Evolutionary conservation across 2,113 vertebrate species (phyloP).

Genomic region (Poeciliopsis turrubarensis): DNA sequence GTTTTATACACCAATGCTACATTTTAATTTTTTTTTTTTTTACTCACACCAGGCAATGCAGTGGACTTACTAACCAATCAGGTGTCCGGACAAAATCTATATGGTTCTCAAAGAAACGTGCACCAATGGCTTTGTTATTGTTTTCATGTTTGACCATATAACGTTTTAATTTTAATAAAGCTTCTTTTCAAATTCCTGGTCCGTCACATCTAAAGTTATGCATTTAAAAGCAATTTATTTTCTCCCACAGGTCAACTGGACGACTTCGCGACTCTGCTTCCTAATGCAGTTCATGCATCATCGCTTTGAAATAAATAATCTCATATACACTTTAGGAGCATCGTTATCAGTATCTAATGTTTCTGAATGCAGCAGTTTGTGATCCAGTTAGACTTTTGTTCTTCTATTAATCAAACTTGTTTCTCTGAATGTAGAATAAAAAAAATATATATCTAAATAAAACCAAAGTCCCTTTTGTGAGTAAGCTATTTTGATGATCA

Average conservation of each 20-base stretch:
- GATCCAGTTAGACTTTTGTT: too few species aligned
- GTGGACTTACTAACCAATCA: neutral
- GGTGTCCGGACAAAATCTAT: too few species aligned
- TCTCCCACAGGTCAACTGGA: neutral
- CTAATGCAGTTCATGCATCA: neutral
- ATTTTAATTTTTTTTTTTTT: too few species aligned
- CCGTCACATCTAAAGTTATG: neutral
- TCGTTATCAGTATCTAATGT: neutral
- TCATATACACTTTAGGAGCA: neutral
- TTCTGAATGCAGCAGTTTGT: neutral
- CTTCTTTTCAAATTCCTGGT: neutral
- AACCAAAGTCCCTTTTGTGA: neutral
- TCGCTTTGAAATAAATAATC: neutral
- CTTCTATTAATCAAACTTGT: neutral
- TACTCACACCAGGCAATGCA: neutral
- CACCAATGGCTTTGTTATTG: too few species aligned
- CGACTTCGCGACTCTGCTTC: neutral
- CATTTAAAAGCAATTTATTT: neutral
- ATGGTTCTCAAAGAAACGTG: neutral
- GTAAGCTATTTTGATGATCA: conserved; percentile 36
- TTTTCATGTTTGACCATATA: neutral
- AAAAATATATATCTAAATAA: neutral
- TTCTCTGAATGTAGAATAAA: neutral
- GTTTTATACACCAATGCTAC: too few species aligned
- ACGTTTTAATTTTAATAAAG: neutral